Evolutionary conservation across 1,140 invertebrate species (phyloP).

Genomic region (Plutomurus gul): DNA sequence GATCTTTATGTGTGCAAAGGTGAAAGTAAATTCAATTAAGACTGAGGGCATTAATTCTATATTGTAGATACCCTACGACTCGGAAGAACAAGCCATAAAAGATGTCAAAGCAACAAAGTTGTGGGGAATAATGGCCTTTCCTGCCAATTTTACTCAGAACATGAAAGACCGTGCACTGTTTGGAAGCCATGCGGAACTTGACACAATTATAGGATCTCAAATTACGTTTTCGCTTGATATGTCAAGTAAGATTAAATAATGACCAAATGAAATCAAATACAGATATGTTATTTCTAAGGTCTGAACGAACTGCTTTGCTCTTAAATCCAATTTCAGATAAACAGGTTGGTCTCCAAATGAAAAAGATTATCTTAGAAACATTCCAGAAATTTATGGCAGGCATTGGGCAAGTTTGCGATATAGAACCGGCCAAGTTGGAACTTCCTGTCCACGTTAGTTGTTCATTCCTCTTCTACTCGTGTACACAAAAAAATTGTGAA

Average conservation of each 20-base stretch:
- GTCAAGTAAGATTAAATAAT: conserved; percentile 77
- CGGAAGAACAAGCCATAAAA: conserved; percentile 66
- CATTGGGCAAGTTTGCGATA: conserved; percentile 69
- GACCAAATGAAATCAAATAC: too few species aligned
- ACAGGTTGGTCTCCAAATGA: conserved; percentile 81
- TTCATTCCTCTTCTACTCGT: background rate
- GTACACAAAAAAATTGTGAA: background rate
- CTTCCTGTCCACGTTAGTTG: conserved; percentile 70
- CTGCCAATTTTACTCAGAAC: conserved; percentile 81
- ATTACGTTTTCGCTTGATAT: conserved; percentile 85
- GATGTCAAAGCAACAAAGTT: conserved; percentile 74
- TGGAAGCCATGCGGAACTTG: conserved; percentile 71
- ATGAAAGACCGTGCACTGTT: conserved; percentile 72
- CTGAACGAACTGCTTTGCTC: background rate
- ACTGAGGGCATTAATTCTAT: background rate
- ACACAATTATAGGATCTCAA: conserved; percentile 77
- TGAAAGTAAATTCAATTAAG: background rate
- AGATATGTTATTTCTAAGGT: too few species aligned
- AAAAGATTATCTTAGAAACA: conserved; percentile 75
- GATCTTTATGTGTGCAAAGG: background rate
- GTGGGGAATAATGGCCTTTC: conserved; percentile 85
- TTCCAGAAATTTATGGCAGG: conserved; percentile 77
- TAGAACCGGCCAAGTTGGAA: conserved; percentile 77
- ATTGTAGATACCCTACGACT: conserved; percentile 70
- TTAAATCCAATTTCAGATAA: conserved; percentile 72